Evolutionary conservation across 1,140 invertebrate genomes (phyloP).

Genomic region (Drosophila ficusphila): DNA sequence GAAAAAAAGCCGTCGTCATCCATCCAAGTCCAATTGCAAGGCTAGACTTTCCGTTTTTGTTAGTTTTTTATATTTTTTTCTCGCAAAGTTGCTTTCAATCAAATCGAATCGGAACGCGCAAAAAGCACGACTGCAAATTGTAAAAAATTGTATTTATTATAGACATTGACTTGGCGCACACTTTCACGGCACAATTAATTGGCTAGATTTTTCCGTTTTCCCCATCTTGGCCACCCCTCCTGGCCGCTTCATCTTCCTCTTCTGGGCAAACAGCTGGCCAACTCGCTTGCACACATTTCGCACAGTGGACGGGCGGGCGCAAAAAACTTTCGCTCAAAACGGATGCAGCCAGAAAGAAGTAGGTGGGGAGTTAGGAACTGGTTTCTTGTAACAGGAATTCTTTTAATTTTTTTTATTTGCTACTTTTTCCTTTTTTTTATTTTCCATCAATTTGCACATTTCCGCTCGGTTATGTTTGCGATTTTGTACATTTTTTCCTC

Average conservation of each 20-base stretch:
- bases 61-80: slow-evolving; percentile 22
- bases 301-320: slow-evolving; percentile 23
- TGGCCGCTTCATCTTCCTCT: background rate
- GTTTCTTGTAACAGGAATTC: slow-evolving; percentile 72
- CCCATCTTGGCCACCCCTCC: slow-evolving; percentile 9
- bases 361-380: slow-evolving; percentile 37
- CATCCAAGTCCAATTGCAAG: slow-evolving; percentile 49
- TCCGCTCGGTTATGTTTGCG: slow-evolving; percentile 37
- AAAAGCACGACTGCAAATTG: slow-evolving; percentile 63
- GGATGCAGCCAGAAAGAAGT: slow-evolving; percentile 58
- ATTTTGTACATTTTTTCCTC: slow-evolving; percentile 5
- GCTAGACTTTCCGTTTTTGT: slow-evolving; percentile 37
- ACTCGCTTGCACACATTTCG: slow-evolving; percentile 69
- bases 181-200: slow-evolving; percentile 76
- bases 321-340: slow-evolving; percentile 79
- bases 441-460: slow-evolving; percentile 59
- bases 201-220: slow-evolving; percentile 70
- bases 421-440: slow-evolving; percentile 16
- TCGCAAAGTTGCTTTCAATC: slow-evolving; percentile 66
- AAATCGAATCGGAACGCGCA: slow-evolving; percentile 45
- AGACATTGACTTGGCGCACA: slow-evolving; percentile 50
- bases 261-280: slow-evolving; percentile 59
- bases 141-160: slow-evolving; percentile 77
- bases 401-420: slow-evolving; percentile 10
- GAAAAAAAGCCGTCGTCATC: slow-evolving; percentile 8